Percentiles rank a stretch among this genome's conserved stretches.
Conservation (phyloP, 2,797 vertebrate genomes). For the Vipera ursinii region DNA sequence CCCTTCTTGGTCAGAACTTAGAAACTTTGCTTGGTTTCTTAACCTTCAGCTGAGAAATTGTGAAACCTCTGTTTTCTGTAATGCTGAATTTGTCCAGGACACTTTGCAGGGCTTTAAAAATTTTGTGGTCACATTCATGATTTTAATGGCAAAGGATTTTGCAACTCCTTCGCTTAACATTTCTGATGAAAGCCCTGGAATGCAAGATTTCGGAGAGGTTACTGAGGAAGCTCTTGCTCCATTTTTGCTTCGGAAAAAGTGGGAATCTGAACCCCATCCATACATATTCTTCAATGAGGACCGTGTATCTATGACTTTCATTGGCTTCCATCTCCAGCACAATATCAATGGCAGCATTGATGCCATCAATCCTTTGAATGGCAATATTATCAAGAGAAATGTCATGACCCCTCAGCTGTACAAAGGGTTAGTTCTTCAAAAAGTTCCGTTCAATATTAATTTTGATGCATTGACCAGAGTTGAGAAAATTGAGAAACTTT, state of each 20-base stretch:
- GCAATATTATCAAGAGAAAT: constrained; percentile 76
- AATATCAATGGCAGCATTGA: constrained; percentile 65
- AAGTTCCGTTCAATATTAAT: constrained; percentile 87
- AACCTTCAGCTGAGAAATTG: constrained; percentile 88
- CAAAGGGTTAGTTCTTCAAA: constrained; percentile 76
- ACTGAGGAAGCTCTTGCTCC: constrained; percentile 84
- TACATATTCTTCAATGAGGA: constrained; percentile 96
- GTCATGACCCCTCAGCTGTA: constrained; percentile 82
- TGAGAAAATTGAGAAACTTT: constrained; percentile 86
- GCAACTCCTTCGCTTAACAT: constrained; percentile 90
- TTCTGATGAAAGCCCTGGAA: constrained; percentile 88
- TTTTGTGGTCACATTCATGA: constrained; percentile 96
- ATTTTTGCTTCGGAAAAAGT: constrained; percentile 86
- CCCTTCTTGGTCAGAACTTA: constrained; percentile 92
- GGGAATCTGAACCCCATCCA: constrained; percentile 93
- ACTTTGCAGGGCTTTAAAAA: constrained; percentile 87
- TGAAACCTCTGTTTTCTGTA: constrained; percentile 88
- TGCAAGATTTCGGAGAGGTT: constrained; percentile 56
- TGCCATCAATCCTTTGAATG: constrained; percentile 77
- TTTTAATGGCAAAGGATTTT: constrained; percentile 96
- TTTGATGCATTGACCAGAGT: constrained; percentile 82
- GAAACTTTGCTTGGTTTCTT: constrained; percentile 89
- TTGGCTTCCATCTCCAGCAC: constrained; percentile 87
- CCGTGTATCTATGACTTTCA: constrained; percentile 90
- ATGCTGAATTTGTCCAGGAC: constrained; percentile 76